Evolutionary conservation across 2,797 vertebrate species (phyloP).

Genomic region (Enteromius paludinosus): DNA sequence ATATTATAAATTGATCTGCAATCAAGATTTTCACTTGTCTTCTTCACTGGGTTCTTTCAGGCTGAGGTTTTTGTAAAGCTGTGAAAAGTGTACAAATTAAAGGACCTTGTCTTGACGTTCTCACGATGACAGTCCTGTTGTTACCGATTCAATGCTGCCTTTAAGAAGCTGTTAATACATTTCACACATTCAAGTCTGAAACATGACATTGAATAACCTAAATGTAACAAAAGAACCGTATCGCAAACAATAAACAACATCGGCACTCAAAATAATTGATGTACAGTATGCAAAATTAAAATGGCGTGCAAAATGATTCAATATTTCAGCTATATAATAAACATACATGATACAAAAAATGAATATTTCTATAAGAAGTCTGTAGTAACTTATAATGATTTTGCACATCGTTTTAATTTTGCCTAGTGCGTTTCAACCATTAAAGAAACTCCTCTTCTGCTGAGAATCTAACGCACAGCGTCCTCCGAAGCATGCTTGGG

Average conservation of each 20-base stretch:
- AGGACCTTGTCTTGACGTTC: neutral
- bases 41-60: neutral
- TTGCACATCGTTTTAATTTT: neutral
- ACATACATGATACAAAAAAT: neutral
- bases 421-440: neutral
- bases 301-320: neutral
- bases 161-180: neutral
- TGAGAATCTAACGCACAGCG: neutral
- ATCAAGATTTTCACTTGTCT: neutral
- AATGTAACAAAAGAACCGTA: neutral
- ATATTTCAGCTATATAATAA: no score
- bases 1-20: neutral
- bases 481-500: neutral
- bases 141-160: neutral
- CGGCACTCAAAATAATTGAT: neutral
- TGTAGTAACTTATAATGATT: neutral
- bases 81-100: neutral
- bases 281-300: neutral
- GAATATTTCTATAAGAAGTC: neutral
- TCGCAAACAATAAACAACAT: neutral
- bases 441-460: neutral
- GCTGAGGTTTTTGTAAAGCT: neutral
- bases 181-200: neutral
- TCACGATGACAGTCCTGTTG: neutral
- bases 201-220: neutral